Conservation (phyloP, 2,113 vertebrate genomes). For the Oxygymnocypris stewartii region DNA sequence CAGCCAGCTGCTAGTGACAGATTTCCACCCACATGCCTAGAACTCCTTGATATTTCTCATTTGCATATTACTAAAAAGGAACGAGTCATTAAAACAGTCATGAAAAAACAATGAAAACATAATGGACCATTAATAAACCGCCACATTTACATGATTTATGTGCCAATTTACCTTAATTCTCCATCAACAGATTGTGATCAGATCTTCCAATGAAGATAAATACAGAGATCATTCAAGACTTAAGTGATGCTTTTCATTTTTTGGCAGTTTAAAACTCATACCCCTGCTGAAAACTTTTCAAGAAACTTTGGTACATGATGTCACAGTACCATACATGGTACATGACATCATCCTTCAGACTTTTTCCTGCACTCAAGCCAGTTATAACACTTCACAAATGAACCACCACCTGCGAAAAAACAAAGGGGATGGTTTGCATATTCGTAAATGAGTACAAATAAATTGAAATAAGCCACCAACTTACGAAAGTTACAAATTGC, state of each 20-base stretch:
- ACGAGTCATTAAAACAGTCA: not conserved
- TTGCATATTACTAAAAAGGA: conserved; percentile 26
- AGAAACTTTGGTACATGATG: not conserved
- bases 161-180: conserved; percentile 25
- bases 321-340: not conserved
- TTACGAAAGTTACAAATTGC: not conserved
- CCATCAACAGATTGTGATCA: conserved; percentile 17
- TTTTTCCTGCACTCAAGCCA: not conserved
- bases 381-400: not conserved
- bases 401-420: too few species aligned
- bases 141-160: conserved; percentile 32
- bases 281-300: not conserved
- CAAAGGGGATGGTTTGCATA: too few species aligned
- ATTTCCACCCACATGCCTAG: conserved; percentile 6
- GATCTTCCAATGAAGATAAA: not conserved
- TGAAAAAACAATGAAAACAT: conserved; percentile 33
- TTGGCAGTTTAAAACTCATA: not conserved
- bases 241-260: not conserved
- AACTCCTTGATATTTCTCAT: conserved; percentile 17
- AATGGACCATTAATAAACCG: conserved; percentile 28
- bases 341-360: not conserved
- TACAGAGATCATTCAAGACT: not conserved
- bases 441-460: not conserved
- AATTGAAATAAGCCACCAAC: not conserved
- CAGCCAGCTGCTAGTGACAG: conserved; percentile 21